Conservation (phyloP, 2,888 invertebrate species). For the Podabrus alpinus region DNA sequence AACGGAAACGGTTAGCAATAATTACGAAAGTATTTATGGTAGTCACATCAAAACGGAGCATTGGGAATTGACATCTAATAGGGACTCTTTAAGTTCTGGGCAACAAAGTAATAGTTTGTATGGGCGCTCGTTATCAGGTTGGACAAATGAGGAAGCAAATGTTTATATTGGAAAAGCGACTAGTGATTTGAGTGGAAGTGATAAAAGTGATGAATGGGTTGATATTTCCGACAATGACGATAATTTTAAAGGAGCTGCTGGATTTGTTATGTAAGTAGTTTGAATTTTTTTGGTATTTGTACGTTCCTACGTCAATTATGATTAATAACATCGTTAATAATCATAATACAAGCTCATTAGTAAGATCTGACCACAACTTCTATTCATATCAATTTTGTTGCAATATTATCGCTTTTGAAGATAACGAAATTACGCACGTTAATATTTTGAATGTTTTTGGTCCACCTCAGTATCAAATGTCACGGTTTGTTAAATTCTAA, state of each 20-base stretch:
- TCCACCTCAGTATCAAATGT: no score
- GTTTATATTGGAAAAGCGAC: constrained; percentile 57
- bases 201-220: constrained; percentile 70
- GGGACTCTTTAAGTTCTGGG: constrained; percentile 59
- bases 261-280: constrained; percentile 62
- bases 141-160: constrained; percentile 51
- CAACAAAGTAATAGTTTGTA: constrained; percentile 67
- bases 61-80: constrained; percentile 42
- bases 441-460: no score
- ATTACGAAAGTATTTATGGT: constrained; percentile 39
- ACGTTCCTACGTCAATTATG: no score
- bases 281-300: neutral
- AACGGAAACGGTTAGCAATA: constrained; percentile 27
- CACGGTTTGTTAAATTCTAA: neutral
- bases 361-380: neutral
- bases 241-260: constrained; percentile 57
- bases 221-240: constrained; percentile 65
- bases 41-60: constrained; percentile 32
- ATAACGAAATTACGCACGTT: no score
- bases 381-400: neutral
- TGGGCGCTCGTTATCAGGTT: constrained; percentile 59
- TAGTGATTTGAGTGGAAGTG: constrained; percentile 64
- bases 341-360: neutral
- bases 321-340: neutral
- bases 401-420: neutral